phyloP scores from a whole-genome alignment of 1,140 invertebrate genomes.

The Euwallacea fornicatus region DNA sequence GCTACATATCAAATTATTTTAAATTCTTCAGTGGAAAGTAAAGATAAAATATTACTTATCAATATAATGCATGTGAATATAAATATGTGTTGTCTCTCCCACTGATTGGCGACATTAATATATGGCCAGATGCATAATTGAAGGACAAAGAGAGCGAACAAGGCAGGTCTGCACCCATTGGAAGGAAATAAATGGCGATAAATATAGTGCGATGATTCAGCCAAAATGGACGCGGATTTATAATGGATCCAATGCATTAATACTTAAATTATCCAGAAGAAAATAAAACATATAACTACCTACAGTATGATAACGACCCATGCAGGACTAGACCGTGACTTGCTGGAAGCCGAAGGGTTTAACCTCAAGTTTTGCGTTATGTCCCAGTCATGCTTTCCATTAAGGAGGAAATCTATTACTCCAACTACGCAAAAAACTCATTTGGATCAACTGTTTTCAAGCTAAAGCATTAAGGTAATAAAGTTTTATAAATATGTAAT shows the following conservation, averaged over 20 bases:
- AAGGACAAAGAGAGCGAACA: not conserved
- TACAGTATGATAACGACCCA: not conserved
- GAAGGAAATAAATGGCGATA: not conserved
- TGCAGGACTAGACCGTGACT: not conserved
- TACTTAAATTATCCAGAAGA: not conserved
- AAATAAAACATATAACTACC: not conserved
- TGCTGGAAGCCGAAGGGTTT: not conserved
- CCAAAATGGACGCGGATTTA: not conserved
- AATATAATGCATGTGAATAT: too few relatives aligned
- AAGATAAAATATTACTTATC: too few relatives aligned
- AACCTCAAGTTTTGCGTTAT: not conserved
- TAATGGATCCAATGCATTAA: not conserved
- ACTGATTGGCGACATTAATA: too few relatives aligned
- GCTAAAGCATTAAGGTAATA: too few relatives aligned
- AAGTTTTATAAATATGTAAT: too few relatives aligned
- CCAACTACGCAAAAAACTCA: not conserved
- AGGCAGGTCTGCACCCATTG: not conserved
- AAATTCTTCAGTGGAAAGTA: too few relatives aligned
- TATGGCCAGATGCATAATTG: not conserved
- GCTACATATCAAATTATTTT: too few relatives aligned
- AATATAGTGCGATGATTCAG: not conserved
- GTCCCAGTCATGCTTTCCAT: not conserved
- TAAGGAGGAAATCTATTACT: not conserved
- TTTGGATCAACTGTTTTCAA: too few relatives aligned
- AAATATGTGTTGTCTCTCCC: too few relatives aligned